phyloP scores from a whole-genome alignment of 2,797 vertebrate species.

The Rhynchonycteris naso region DNA sequence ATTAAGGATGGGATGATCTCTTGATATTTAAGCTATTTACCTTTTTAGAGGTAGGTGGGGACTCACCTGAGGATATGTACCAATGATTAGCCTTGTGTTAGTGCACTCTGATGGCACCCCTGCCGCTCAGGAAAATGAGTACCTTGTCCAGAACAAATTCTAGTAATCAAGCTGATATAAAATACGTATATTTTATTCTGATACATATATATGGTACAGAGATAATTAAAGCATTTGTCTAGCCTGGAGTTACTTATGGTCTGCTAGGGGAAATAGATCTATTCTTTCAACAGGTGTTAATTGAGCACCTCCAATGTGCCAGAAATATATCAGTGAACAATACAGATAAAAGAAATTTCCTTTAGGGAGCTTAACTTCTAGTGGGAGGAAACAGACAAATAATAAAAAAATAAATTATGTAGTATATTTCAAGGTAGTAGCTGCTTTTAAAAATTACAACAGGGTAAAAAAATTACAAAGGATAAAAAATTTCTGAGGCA shows the following conservation, averaged over 20 bases:
- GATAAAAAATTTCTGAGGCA: neutral
- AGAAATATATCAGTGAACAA: neutral
- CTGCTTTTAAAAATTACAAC: neutral
- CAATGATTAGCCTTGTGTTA: neutral
- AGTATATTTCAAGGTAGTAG: neutral
- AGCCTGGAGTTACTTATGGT: neutral
- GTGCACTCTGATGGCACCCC: neutral
- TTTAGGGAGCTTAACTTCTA: conserved; percentile 4
- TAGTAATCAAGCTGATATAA: neutral
- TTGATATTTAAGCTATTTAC: neutral
- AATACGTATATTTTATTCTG: neutral
- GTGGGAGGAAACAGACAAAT: neutral
- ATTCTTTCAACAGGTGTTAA: conserved; percentile 11
- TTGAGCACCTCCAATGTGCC: neutral
- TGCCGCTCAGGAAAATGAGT: neutral
- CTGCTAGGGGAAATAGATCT: neutral
- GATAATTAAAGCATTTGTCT: neutral
- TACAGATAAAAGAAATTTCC: neutral
- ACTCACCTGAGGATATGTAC: neutral
- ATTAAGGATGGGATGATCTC: neutral
- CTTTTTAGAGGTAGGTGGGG: neutral
- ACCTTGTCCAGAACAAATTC: neutral
- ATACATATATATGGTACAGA: neutral
- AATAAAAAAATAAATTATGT: neutral
- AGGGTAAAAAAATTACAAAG: neutral